phyloP scores from a whole-genome alignment of 1,140 invertebrate species.

The Euura lappo region DNA sequence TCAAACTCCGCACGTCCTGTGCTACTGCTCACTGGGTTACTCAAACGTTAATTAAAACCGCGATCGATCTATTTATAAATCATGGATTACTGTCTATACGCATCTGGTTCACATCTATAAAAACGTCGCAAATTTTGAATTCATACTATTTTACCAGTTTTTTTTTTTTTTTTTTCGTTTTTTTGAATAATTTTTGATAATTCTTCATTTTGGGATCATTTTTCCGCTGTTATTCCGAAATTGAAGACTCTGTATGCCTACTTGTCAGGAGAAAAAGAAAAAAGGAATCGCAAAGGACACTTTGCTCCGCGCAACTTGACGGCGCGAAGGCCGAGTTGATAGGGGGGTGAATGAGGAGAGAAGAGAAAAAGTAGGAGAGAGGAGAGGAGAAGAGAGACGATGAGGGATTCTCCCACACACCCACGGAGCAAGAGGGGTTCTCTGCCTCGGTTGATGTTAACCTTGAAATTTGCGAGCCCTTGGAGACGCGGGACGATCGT shows the following conservation, averaged over 20 bases:
- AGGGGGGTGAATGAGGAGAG: neutral
- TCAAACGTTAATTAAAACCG: too few species aligned
- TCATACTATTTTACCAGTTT: neutral
- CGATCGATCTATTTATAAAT: too few species aligned
- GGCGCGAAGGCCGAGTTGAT: neutral
- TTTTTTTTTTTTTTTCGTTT: neutral
- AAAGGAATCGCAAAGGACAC: too few species aligned
- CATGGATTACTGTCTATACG: neutral
- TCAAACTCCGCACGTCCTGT: too few species aligned
- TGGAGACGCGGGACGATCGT: neutral
- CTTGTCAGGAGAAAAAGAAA: neutral
- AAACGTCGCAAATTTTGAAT: neutral
- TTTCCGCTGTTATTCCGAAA: neutral
- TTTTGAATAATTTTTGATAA: too few species aligned
- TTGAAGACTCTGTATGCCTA: neutral
- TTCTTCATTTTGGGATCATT: too few species aligned
- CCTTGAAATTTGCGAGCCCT: conserved; percentile 4
- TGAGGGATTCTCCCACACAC: too few species aligned
- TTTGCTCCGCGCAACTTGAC: neutral
- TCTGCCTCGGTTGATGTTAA: neutral
- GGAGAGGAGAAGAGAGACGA: neutral
- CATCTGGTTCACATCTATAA: neutral
- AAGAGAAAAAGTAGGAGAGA: neutral
- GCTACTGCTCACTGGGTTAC: too few species aligned
- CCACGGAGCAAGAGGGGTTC: neutral